Percentiles rank a stretch among this genome's conserved stretches.
These are phyloP conservation scores for Enteromius afrohamiltoni DNA, from an alignment of 2,797 vertebrate species.

Conservation along the genomic window DNA sequence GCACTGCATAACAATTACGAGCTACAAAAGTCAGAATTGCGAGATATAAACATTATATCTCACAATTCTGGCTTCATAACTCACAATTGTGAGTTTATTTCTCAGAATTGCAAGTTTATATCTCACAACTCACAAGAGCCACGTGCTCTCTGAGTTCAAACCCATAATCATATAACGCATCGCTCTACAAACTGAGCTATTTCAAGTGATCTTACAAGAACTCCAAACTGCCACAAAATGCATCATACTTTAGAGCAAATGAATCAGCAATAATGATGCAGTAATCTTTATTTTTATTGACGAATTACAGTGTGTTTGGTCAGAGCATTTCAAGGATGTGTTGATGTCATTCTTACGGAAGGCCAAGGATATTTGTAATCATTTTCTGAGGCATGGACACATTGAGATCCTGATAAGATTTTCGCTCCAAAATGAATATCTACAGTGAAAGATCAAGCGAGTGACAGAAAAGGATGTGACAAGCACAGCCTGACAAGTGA, in stretches of 20 bases:
- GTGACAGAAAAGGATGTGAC: conserved; percentile 64
- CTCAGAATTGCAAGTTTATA: no score
- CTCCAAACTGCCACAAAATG: background rate
- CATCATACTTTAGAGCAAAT: background rate
- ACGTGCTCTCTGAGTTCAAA: no score
- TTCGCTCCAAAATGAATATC: conserved; percentile 33
- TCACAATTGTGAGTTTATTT: no score
- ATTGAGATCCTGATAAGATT: conserved; percentile 75
- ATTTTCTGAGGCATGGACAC: conserved; percentile 55
- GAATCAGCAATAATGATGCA: background rate
- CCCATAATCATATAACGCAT: no score
- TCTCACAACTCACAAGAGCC: no score
- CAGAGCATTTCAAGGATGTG: conserved; percentile 15
- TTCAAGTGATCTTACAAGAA: background rate
- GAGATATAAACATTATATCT: no score
- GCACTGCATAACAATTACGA: no score
- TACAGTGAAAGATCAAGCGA: conserved; percentile 47
- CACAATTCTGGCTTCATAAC: no score
- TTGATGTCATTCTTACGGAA: conserved; percentile 27
- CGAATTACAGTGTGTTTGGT: background rate
- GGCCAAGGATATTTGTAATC: conserved; percentile 25
- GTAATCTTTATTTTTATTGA: background rate
- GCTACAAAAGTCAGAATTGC: no score
- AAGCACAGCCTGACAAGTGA: conserved; percentile 67
- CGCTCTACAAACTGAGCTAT: background rate